A percentile compares a stretch with the other conserved stretches of the same genome.
Conservation (phyloP, 1,140 invertebrate species). For the Drosophila tristis region DNA sequence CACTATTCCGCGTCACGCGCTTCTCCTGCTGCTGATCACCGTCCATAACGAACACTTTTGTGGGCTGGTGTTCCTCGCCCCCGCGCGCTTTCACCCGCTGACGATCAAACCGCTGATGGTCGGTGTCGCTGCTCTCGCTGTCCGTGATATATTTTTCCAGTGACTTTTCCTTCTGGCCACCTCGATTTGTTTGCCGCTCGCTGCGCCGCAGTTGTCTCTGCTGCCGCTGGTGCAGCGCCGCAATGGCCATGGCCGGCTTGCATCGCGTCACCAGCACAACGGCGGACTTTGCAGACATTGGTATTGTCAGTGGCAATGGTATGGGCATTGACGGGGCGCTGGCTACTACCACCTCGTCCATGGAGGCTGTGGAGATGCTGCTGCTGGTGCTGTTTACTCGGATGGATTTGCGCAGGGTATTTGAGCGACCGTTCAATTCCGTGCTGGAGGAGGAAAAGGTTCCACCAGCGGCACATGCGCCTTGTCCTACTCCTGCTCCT, state of each 20-base stretch:
- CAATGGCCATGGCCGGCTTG: conserved; percentile 60
- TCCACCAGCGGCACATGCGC: conserved; percentile 29
- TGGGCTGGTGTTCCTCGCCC: conserved; percentile 30
- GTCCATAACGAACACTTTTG: conserved; percentile 20
- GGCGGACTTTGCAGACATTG: conserved; percentile 44
- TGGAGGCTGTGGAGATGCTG: conserved; percentile 77
- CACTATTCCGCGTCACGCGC: conserved; percentile 71
- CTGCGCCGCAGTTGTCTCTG: conserved; percentile 65
- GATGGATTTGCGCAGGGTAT: conserved; percentile 71
- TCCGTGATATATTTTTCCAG: conserved; percentile 27
- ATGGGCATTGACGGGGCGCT: conserved; percentile 6
- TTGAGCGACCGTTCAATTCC: conserved; percentile 41
- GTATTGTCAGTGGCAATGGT: conserved; percentile 3
- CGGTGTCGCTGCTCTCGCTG: conserved; percentile 55
- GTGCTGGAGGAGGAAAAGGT: conserved; percentile 13
- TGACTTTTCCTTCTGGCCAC: conserved; percentile 51
- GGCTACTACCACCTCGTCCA: conserved; percentile 52
- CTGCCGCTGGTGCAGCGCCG: conserved; percentile 48
- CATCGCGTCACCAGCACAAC: conserved; percentile 65
- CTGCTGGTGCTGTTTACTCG: conserved; percentile 82
- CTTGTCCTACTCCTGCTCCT: not conserved
- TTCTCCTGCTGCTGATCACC: conserved; percentile 42
- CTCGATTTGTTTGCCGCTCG: conserved; percentile 28
- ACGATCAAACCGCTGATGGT: too few species aligned
- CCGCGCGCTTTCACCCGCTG: conserved; percentile 23